phyloP scores from a whole-genome alignment of 2,113 vertebrate species.

The Entelurus aequoreus region DNA sequence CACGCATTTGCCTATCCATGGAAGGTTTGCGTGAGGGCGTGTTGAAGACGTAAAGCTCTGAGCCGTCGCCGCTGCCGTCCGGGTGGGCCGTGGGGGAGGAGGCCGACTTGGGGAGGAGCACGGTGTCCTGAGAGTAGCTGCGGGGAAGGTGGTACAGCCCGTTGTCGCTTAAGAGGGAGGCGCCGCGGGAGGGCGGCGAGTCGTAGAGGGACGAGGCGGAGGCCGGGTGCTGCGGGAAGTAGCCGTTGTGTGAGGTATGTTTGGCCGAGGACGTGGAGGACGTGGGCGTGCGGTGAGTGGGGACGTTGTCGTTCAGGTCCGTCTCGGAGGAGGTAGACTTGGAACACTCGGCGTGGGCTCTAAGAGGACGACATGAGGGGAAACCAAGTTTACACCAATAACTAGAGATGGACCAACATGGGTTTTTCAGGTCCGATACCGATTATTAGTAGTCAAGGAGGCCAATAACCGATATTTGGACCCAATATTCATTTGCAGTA shows the following conservation, averaged over 20 bases:
- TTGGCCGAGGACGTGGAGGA: constrained; percentile 73
- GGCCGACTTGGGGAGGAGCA: constrained; percentile 79
- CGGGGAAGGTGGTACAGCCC: constrained; percentile 87
- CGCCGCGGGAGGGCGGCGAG: constrained; percentile 79
- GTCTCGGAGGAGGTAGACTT: constrained; percentile 92
- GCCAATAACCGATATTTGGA: too few relatives aligned
- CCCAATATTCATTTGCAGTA: too few relatives aligned
- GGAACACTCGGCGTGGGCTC: constrained; percentile 79
- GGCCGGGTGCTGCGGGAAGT: constrained; percentile 79
- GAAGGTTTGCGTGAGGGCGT: constrained; percentile 75
- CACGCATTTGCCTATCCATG: constrained; percentile 82
- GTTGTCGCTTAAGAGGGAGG: constrained; percentile 75
- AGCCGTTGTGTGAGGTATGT: constrained; percentile 84
- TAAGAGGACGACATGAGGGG: constrained; percentile 41
- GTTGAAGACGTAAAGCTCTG: constrained; percentile 85
- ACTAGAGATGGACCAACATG: neutral
- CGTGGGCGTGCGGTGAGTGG: constrained; percentile 80
- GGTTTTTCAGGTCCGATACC: too few relatives aligned
- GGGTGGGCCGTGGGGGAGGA: constrained; percentile 71
- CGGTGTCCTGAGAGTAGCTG: constrained; percentile 90
- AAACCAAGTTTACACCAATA: too few relatives aligned
- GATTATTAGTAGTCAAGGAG: too few relatives aligned
- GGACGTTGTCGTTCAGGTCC: constrained; percentile 95
- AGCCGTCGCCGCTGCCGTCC: constrained; percentile 67
- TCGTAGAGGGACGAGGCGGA: constrained; percentile 81